These are phyloP conservation scores for Danio tinwini DNA, from an alignment of 2,797 vertebrate genomes.

Conservation along the genomic window DNA sequence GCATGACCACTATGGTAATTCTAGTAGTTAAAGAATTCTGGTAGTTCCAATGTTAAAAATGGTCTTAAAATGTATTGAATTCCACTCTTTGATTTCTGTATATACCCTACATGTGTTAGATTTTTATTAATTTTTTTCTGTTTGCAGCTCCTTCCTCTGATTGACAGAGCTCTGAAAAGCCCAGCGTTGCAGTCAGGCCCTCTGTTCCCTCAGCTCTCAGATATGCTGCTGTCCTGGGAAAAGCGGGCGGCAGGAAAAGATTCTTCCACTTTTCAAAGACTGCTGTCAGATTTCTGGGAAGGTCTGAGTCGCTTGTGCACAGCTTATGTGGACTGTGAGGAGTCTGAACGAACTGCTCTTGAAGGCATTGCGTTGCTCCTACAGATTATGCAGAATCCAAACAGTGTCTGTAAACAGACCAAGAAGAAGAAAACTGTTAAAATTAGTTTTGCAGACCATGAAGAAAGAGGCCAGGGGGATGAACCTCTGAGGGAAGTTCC, in stretches of 20 bases:
- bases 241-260: constrained; percentile 72
- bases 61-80: no score
- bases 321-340: constrained; percentile 74
- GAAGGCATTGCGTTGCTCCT: constrained; percentile 85
- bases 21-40: no score
- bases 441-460: constrained; percentile 82
- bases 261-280: constrained; percentile 74
- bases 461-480: constrained; percentile 66
- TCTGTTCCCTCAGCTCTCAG: constrained; percentile 85
- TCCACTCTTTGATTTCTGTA: no score
- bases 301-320: constrained; percentile 82
- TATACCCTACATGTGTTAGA: no score
- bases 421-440: constrained; percentile 82
- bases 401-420: constrained; percentile 60
- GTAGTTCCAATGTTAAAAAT: no score
- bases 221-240: constrained; percentile 91
- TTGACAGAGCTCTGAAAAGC: constrained; percentile 80
- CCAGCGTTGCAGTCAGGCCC: constrained; percentile 84
- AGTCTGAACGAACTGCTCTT: constrained; percentile 79
- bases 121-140: constrained; percentile 46
- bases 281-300: constrained; percentile 89
- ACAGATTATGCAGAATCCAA: constrained; percentile 86
- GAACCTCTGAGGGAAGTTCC: constrained; percentile 59
- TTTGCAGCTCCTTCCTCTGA: constrained; percentile 86
- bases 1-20: no score